Evolutionary conservation across 2,888 invertebrate species (phyloP).

Genomic region (Eumerus sabulonum): DNA sequence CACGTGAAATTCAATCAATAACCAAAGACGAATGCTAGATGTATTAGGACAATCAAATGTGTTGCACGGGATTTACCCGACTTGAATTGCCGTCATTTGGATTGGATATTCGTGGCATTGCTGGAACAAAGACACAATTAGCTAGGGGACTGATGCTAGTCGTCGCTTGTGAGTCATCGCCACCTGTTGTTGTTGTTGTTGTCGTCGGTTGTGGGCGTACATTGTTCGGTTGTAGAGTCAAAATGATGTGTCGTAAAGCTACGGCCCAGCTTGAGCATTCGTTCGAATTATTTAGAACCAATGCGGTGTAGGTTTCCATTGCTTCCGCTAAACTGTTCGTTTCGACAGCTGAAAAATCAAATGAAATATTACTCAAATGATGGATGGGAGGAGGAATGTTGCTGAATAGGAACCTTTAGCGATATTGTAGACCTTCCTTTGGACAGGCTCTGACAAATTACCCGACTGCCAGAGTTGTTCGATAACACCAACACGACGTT

Average conservation of each 20-base stretch:
- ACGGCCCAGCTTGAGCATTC: conserved; percentile 73
- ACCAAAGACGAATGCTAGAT: conserved; percentile 36
- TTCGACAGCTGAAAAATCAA: conserved; percentile 69
- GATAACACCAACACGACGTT: conserved; percentile 72
- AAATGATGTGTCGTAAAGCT: conserved; percentile 72
- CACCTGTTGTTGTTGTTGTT: conserved; percentile 25
- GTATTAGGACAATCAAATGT: conserved; percentile 70
- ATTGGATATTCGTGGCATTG: conserved; percentile 69
- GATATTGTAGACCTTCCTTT: conserved; percentile 72
- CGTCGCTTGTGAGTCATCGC: conserved; percentile 1
- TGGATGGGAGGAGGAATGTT: too few relatives aligned
- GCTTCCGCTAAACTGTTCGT: conserved; percentile 71
- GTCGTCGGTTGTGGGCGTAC: conserved; percentile 46
- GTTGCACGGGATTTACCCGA: conserved; percentile 69
- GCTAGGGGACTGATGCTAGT: conserved; percentile 68
- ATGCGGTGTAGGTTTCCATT: conserved; percentile 72
- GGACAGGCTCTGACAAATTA: conserved; percentile 70
- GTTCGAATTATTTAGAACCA: conserved; percentile 72
- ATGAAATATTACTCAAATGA: too few relatives aligned
- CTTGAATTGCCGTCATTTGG: conserved; percentile 45
- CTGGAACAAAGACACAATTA: conserved; percentile 70
- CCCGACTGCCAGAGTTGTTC: conserved; percentile 73
- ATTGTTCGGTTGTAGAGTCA: conserved; percentile 71
- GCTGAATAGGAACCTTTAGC: conserved; percentile 70
- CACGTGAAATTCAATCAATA: conserved; percentile 38